Evolutionary conservation across 2,797 vertebrate genomes (phyloP), one percentile per base, ranked within the genome.

Genomic region (Percopsis omiscomaycus): DNA sequence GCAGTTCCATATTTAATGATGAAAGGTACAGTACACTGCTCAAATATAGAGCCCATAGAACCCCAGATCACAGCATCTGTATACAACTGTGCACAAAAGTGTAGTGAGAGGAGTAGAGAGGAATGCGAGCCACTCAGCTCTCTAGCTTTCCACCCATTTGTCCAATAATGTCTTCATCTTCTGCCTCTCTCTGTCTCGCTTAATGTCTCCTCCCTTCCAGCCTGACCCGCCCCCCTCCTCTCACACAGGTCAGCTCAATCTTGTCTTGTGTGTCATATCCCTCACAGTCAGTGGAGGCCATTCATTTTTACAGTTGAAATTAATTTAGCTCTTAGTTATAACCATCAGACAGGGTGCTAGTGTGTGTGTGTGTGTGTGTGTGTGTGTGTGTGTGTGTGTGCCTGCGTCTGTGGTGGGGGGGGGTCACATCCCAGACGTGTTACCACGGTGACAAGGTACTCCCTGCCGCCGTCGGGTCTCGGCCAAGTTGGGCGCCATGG

Each of bases 391-490:
- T 15, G 60, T 53, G 32, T 37, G 42, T 53, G 28, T 42, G 22
- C 16, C 15, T 16, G 50, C 8, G 86, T 83, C 88, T 79, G 54
- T 10, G 27, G 27, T 1, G 55, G 69, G 62, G 74, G 74, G 79
- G 80, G 74, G 86, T 92, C 87, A 92, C 87, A 95, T 95, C 93
- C 94, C 95, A 97, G 94, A 95, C 94, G 49, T 86, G 93, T 93
- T 90, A 90, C 92, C 93, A 94, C 90, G 93, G 94, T 91, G 92
- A 95, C 92, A 95, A 94, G 94, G 92, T 89, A 91, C 91, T 91
- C 91, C 90, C 86, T 93, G 95, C 92, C 91, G 88, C 94, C 93
- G 87, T 90, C 88, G 93, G 93, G 94, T 94, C 93, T 94, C 91
- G 73, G 80, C 92, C 92, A 92, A 90, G 87, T 52, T 84, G 92